Percentiles rank a stretch among this genome's conserved stretches.
phyloP scores from a whole-genome alignment of 2,797 vertebrate genomes.

The Numenius phaeopus region DNA sequence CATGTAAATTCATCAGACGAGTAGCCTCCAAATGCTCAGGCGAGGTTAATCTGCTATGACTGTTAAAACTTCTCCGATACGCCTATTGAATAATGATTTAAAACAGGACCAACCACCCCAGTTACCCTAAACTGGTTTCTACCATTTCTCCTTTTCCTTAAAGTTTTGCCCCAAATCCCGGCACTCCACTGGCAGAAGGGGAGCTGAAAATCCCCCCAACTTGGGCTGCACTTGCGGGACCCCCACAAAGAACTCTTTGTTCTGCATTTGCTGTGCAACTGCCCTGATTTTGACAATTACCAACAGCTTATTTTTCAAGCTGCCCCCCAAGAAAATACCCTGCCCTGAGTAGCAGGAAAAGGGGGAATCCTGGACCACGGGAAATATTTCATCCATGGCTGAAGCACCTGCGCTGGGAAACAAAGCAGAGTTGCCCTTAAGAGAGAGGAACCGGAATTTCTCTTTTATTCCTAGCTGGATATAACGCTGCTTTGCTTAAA shows the following conservation, averaged over 20 bases:
- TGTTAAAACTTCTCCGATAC: conserved; percentile 93
- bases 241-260: background rate
- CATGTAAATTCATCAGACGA: conserved; percentile 93
- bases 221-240: background rate
- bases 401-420: background rate
- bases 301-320: background rate
- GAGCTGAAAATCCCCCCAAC: background rate
- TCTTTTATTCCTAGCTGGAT: background rate
- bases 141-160: background rate
- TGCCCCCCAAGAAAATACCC: background rate
- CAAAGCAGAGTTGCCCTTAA: conserved; percentile 42
- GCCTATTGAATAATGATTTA: conserved; percentile 87
- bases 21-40: conserved; percentile 82
- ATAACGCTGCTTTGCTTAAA: conserved; percentile 58
- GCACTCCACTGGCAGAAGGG: background rate
- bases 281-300: background rate
- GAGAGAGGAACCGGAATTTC: background rate
- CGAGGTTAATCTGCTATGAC: conserved; percentile 96
- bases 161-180: background rate
- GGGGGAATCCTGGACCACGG: background rate
- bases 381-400: background rate
- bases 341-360: background rate
- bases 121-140: conserved; percentile 77
- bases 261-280: background rate
- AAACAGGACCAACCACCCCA: conserved; percentile 77